Evolutionary conservation across 2,888 invertebrate genomes (phyloP).

Genomic region (Crioceris asparagi): DNA sequence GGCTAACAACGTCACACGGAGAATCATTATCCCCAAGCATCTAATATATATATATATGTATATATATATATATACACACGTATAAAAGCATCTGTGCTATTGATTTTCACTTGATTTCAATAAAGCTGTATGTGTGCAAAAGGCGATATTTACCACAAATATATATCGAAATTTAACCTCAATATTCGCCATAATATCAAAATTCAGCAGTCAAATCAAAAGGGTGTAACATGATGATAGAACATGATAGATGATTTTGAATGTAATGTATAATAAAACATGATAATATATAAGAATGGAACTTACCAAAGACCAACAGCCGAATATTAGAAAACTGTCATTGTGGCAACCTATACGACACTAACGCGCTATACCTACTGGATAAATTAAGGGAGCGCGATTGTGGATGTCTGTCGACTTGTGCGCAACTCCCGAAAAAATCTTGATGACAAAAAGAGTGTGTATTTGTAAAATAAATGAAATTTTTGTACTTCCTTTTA

Average conservation of each 20-base stretch:
- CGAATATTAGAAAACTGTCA: constrained; percentile 38
- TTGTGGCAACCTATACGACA: constrained; percentile 39
- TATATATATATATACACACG: too few relatives aligned
- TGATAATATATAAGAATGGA: not conserved
- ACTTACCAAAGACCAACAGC: constrained; percentile 36
- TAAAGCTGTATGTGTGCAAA: too few relatives aligned
- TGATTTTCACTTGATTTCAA: constrained; percentile 1
- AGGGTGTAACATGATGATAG: not conserved
- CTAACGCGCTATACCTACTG: constrained; percentile 40
- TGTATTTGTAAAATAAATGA: too few relatives aligned
- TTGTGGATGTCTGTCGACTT: constrained; percentile 27
- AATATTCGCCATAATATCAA: too few relatives aligned
- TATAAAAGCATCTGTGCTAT: not conserved
- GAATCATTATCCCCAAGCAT: not conserved
- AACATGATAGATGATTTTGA: too few relatives aligned
- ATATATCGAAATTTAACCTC: constrained; percentile 1
- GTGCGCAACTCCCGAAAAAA: constrained; percentile 38
- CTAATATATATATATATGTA: too few relatives aligned
- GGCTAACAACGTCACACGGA: not conserved
- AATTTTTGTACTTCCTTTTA: too few relatives aligned
- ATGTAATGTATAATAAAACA: not conserved
- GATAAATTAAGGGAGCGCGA: constrained; percentile 37
- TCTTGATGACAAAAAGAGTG: too few relatives aligned
- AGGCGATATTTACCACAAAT: too few relatives aligned
- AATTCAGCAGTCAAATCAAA: too few relatives aligned